Evolutionary conservation across 2,888 invertebrate species (phyloP), one percentile per base, ranked within the genome.

Genomic region (Mesorhabditis spiculigera): DNA sequence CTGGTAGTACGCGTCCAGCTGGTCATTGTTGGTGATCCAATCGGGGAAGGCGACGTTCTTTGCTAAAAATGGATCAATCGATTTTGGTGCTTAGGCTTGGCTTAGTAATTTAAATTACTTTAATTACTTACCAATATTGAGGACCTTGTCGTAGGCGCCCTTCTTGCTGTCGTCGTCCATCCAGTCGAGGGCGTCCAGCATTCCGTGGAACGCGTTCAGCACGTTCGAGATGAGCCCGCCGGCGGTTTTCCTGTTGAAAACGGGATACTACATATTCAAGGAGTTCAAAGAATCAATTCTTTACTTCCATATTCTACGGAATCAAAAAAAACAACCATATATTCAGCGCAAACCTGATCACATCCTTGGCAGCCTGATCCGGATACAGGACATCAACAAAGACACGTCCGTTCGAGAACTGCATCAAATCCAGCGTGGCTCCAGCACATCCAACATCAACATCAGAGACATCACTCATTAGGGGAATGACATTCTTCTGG

Each of bases 301-400:
- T 28, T 28, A 28, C 28, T 3, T 28, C 28, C 28, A 28, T 28
- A 28, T 28, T 28, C 28, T 28, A 28, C 28, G 28, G 28, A 28
- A 28, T 28, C 28, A 28, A 28, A 50, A 50, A 50, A 13, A 50
- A 50, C 8, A 50, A 1, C 8, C 1, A 50, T 13, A 50, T 50
- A 50, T 50, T 5, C 10, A 10, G 67, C 61, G 13, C 67, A 67
- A 61, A 16, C 61, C 78, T 72, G 63, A 82, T 75, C n/a, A 64
- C 67, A 8, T n/a, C 13, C 4, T 75, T 70, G 44, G 75, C 73
- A 3, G 66, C 43, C 0, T 43, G 43, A 41, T 69, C 78, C n/a
- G 81, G 80, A 70, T 79, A 82, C 68, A 78, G 72, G 64, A 76
- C 75, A 69, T 82, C 82, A 64, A 82, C 73, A 71, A 81, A 82